Evolutionary conservation across 2,113 vertebrate species (phyloP).

Genomic region (Synchiropus splendidus): DNA sequence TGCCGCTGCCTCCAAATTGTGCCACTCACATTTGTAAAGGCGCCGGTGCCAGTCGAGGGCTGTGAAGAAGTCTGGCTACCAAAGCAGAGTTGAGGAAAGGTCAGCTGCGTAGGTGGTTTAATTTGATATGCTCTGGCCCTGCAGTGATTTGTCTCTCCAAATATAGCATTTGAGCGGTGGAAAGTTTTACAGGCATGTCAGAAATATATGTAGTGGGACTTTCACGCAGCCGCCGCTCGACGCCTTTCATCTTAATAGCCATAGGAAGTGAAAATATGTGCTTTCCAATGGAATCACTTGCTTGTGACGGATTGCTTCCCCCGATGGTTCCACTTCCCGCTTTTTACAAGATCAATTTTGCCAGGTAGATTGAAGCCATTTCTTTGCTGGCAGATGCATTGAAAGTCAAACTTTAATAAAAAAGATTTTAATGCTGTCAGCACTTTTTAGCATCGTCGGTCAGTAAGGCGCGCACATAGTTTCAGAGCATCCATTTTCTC

Average conservation of each 20-base stretch:
- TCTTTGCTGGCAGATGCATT: not conserved
- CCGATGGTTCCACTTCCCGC: slow-evolving; percentile 5
- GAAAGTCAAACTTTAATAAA: no score
- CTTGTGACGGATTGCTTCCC: not conserved
- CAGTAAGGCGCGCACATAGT: no score
- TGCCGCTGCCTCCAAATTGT: not conserved
- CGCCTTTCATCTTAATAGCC: slow-evolving; percentile 3
- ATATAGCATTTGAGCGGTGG: slow-evolving; percentile 1
- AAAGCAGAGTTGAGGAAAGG: slow-evolving; percentile 24
- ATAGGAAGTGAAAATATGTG: not conserved
- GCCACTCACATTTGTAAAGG: slow-evolving; percentile 6
- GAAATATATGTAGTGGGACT: slow-evolving; percentile 13
- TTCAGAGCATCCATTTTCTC: no score
- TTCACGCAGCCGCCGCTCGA: slow-evolving; percentile 8
- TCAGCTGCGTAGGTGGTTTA: slow-evolving; percentile 13
- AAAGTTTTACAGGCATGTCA: slow-evolving; percentile 9
- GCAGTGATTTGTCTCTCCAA: slow-evolving; percentile 13
- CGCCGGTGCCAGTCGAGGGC: not conserved
- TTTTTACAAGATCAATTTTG: slow-evolving; percentile 1
- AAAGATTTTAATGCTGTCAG: no score
- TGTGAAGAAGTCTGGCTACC: not conserved
- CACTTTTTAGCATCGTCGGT: no score
- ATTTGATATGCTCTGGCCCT: slow-evolving; percentile 15
- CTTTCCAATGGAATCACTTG: slow-evolving; percentile 3
- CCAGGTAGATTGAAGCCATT: not conserved